Evolutionary conservation across 2,888 invertebrate genomes (phyloP), one percentile per base, ranked within the genome.

Genomic region (Coelinius sp.): DNA sequence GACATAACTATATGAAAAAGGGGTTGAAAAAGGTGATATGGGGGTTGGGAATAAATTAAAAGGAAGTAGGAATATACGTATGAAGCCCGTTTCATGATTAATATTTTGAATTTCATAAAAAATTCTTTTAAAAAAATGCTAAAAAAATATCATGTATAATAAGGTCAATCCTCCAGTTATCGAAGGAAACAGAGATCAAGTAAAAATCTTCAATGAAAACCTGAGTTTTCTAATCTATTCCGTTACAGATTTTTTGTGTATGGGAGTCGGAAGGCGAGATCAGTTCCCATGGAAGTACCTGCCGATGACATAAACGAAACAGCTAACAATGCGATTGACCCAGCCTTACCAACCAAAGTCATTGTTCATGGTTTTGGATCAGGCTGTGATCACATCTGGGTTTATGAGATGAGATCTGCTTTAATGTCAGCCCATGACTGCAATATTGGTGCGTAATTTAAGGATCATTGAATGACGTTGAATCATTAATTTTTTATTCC

Each of bases 281-380:
- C 87, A 27, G 82, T 86, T 2, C 86, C 87, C 2, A 87, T 85
- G 84, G 87, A 87, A 73, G 86, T 87, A 12, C 81, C 86, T 2
- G 87, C 87, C 1, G 86, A 86, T 12, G 82, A 84, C 52, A 86
- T 87, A 67, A 84, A 79, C 75, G 86, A 86, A 41, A 83, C 81
- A 68, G 85, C 82, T 1, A 80, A 81, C 68, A 84, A 84, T 77
- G 84, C 85, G 70, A 85, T 88, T 71, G 87, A 88, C 76, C 83
- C 86, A 0, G 82, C 89, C 72, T 82, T 90, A 44, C 89, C 90
- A 6, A 94, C 94, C 12, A 91, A 96, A 81, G 92, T 97, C 73
- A 94, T 98, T 81, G 95, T 97, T 0, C 97, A 98, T 84, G 97
- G 97, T 1, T 98, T 98, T 85, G 96, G 97, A 0, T 95, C 96